A percentile compares a stretch with the other conserved stretches of the same genome.
Evolutionary conservation across 2,888 invertebrate genomes (phyloP).

Genomic region (Temnothorax rugatulus): DNA sequence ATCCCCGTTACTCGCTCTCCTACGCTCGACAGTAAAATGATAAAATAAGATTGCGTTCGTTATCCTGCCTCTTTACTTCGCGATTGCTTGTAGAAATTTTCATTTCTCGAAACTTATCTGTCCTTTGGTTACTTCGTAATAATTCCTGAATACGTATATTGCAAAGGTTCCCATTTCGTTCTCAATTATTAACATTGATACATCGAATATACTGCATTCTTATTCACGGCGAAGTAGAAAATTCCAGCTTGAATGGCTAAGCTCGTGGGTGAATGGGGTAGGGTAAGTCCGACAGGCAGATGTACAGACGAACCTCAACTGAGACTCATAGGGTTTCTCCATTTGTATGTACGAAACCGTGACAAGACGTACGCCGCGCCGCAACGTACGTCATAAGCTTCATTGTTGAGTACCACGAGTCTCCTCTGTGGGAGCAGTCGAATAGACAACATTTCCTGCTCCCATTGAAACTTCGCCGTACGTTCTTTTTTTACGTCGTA

Average conservation of each 20-base stretch:
- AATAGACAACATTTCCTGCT: conserved; percentile 4
- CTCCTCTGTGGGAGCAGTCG: conserved; percentile 19
- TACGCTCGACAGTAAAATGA: not conserved
- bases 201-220: not conserved
- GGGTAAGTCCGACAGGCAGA: conserved; percentile 29
- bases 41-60: not conserved
- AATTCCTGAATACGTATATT: not conserved
- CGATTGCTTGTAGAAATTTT: not conserved
- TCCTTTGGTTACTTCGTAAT: not conserved
- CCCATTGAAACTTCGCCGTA: not conserved
- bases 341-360: conserved; percentile 44
- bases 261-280: not conserved
- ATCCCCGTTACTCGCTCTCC: not conserved
- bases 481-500: not conserved
- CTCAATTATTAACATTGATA: not conserved
- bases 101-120: not conserved
- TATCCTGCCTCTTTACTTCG: not conserved
- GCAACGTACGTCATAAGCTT: conserved; percentile 40
- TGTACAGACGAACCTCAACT: conserved; percentile 25
- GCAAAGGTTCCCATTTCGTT: not conserved
- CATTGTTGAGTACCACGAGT: conserved; percentile 40
- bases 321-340: conserved; percentile 24
- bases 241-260: conserved; percentile 34
- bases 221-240: conserved; percentile 5
- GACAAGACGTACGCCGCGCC: conserved; percentile 32